Evolutionary conservation across 2,888 invertebrate species (phyloP).

Genomic region (Latrodectus hesperus): DNA sequence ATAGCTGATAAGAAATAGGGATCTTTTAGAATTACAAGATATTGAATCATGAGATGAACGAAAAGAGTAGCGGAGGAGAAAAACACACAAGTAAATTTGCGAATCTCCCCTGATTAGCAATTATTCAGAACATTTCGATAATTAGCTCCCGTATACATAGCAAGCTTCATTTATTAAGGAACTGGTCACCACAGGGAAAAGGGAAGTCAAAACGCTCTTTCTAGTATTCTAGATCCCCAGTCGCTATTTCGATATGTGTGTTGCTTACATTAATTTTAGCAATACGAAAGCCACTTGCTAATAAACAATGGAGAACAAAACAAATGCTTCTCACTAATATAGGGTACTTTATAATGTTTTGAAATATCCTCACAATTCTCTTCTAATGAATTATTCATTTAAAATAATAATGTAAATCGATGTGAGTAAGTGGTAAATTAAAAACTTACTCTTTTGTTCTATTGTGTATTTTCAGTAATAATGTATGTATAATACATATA

Average conservation of each 20-base stretch:
- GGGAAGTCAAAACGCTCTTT: constrained; percentile 3
- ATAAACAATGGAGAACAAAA: constrained; percentile 20
- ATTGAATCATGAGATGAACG: too few species aligned
- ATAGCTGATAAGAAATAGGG: too few species aligned
- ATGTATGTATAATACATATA: constrained; percentile 6
- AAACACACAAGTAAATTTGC: constrained; percentile 25
- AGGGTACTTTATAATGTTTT: neutral
- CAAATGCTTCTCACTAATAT: constrained; percentile 15
- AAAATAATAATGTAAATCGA: too few species aligned
- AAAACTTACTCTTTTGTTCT: too few species aligned
- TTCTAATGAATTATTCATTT: too few species aligned
- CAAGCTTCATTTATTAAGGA: constrained; percentile 49
- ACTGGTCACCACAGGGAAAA: constrained; percentile 42
- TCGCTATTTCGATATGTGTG: constrained; percentile 30
- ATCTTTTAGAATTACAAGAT: too few species aligned
- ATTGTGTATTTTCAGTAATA: too few species aligned
- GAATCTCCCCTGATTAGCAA: constrained; percentile 43
- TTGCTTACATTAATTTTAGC: constrained; percentile 57
- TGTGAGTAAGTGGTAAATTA: too few species aligned
- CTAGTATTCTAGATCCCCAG: neutral
- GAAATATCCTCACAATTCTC: neutral
- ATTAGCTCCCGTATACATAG: constrained; percentile 46
- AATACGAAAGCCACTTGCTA: constrained; percentile 15
- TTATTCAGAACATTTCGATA: constrained; percentile 62
- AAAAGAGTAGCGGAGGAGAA: too few species aligned